Percentiles rank a stretch among this genome's conserved stretches.
phyloP scores from a whole-genome alignment of 1,140 invertebrate species.

The Hylyphantes graminicola region DNA sequence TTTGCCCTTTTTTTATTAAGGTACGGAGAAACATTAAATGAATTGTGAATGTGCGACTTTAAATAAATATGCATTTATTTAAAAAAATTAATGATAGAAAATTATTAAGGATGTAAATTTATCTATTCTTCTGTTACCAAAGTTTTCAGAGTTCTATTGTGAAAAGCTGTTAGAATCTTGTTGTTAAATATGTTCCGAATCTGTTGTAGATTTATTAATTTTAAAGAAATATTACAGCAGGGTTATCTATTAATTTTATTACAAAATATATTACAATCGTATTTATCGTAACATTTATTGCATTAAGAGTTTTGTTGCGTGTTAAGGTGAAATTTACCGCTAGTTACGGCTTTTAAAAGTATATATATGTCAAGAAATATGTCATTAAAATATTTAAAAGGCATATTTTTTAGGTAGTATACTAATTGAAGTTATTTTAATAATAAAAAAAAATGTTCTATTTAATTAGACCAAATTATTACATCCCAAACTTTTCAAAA shows the following conservation, averaged over 20 bases:
- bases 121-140: conserved; percentile 31
- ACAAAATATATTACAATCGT: too few species aligned
- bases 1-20: too few species aligned
- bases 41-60: conserved; percentile 23
- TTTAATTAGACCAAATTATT: too few species aligned
- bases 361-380: background rate
- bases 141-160: conserved; percentile 25
- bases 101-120: conserved; percentile 16
- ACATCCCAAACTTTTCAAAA: too few species aligned
- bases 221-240: too few species aligned
- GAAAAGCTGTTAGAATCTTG: conserved; percentile 38
- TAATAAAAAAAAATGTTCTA: too few species aligned
- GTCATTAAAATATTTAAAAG: too few species aligned
- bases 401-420: too few species aligned
- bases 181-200: background rate
- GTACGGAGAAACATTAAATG: too few species aligned
- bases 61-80: background rate
- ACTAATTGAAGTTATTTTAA: too few species aligned
- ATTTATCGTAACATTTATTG: too few species aligned
- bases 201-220: conserved; percentile 14
- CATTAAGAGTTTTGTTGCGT: background rate
- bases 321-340: background rate
- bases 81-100: conserved; percentile 24
- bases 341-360: background rate
- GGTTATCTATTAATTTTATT: too few species aligned